Base-by-base conservation (phyloP, 1,140 invertebrate species). In the Zaprionus vittiger region DNA sequence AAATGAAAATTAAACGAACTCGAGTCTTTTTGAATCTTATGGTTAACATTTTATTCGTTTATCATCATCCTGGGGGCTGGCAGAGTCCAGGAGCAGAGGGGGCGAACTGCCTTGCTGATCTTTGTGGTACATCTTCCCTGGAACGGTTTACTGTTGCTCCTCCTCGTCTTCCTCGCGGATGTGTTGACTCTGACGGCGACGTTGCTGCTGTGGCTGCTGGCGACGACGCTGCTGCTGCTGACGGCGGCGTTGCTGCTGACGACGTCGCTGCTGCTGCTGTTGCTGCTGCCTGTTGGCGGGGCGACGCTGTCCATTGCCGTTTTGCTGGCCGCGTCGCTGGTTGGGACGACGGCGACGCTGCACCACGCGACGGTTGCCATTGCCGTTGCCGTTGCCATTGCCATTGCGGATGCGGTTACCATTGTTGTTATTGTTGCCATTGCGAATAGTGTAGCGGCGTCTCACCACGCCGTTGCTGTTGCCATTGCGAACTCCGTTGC, bases 321-420 rank as follows among this genome's bases (percentile, higher is more conserved):
- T 73, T 38, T 38, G 37, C 37, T 47, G 41, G 60, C 69, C 68
- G 24, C 74, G 73, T 38, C 81, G 82, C 41, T 77, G 81, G n/a
- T 68, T 71, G 56, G 76, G 74, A 12, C 76, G 81, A 7, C 79
- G 85, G 7, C 65, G 71, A 56, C 72, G 79, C 41, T 61, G 60
- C 64, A 75, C 75, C 11, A 41, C 72, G 22, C 80, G 80, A 54
- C 77, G 75, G 12, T 75, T 77, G 38, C 69, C 38, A 28, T 22
- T 80, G 59, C 71, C 57, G 56, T 20, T 61, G 11, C 64, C 41
- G 64, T 28, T 28, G 28, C 26, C 26, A 6, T 28, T 38, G 22
- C 34, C 61, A 1, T 75, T 64, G 74, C 75, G 76, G 1, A 78
- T n/a, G 38, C 72, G 78, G 22, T 82, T 78, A 17, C 82, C 80